Conservation (phyloP, 2,113 vertebrate species). For the Mungos mungo region DNA sequence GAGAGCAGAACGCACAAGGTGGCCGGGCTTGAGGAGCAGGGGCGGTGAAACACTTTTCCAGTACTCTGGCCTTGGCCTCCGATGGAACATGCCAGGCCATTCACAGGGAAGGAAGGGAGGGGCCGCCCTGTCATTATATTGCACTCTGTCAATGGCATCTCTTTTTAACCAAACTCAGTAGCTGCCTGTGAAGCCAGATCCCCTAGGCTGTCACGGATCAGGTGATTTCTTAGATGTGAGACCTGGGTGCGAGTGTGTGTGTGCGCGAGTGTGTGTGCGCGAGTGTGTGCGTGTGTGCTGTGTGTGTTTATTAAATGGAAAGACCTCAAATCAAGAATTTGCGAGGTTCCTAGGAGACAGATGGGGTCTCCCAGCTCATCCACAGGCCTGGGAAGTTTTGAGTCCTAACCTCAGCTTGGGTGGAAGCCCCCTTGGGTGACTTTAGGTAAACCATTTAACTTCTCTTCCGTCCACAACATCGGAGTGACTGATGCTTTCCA, state of each 20-base stretch:
- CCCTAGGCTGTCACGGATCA: not conserved
- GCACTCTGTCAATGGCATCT: not conserved
- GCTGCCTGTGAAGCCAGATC: not conserved
- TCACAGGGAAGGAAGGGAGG: not conserved
- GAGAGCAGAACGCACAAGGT: not conserved
- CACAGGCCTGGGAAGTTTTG: not conserved
- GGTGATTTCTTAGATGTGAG: not conserved
- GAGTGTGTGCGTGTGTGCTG: not conserved
- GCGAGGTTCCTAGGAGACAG: not conserved
- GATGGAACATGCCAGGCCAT: fast-evolving
- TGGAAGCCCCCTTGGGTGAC: not conserved
- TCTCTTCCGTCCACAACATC: not conserved
- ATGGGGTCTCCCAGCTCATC: not conserved
- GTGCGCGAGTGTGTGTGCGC: not conserved
- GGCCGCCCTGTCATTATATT: not conserved
- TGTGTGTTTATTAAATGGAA: slow-evolving; percentile 6
- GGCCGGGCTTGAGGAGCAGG: not conserved
- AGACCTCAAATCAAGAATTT: slow-evolving; percentile 23
- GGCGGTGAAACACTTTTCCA: not conserved
- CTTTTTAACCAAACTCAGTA: not conserved
- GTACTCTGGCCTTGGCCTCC: not conserved
- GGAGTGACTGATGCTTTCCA: not conserved
- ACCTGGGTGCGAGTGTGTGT: not conserved
- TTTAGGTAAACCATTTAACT: not conserved
- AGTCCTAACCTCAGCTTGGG: not conserved